phyloP scores from a whole-genome alignment of 2,113 vertebrate species.

The Notothenia coriiceps region DNA sequence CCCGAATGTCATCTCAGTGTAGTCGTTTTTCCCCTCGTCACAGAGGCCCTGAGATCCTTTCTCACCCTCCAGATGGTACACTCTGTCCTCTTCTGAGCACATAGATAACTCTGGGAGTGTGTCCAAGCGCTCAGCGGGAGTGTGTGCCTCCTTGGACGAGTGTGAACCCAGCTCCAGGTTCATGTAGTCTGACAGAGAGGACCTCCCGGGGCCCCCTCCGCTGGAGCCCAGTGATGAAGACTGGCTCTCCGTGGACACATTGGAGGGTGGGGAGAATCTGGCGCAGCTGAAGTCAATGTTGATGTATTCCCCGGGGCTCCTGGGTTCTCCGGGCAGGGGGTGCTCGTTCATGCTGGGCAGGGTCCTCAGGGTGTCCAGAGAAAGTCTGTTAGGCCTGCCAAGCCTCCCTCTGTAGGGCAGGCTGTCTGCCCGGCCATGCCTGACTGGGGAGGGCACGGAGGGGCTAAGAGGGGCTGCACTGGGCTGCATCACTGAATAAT shows the following conservation, averaged over 20 bases:
- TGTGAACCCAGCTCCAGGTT: slow-evolving; percentile 87
- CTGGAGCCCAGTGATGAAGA: slow-evolving; percentile 86
- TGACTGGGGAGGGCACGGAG: slow-evolving; percentile 81
- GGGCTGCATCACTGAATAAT: slow-evolving; percentile 77
- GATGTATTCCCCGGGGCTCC: slow-evolving; percentile 94
- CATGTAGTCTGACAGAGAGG: slow-evolving; percentile 91
- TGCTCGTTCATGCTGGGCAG: slow-evolving; percentile 92
- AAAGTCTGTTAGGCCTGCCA: slow-evolving; percentile 89
- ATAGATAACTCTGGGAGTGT: slow-evolving; percentile 79
- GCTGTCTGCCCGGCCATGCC: slow-evolving; percentile 82
- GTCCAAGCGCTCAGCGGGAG: slow-evolving; percentile 76
- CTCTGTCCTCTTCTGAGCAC: slow-evolving; percentile 65
- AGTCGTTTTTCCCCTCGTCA: slow-evolving; percentile 82
- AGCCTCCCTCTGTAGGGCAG: slow-evolving; percentile 83
- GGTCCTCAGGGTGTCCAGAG: slow-evolving; percentile 88
- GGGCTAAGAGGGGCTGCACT: slow-evolving; percentile 62
- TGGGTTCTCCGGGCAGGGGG: slow-evolving; percentile 88
- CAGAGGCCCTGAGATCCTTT: slow-evolving; percentile 64
- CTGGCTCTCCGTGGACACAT: slow-evolving; percentile 80
- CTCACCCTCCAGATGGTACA: slow-evolving; percentile 66
- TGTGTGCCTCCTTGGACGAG: slow-evolving; percentile 73
- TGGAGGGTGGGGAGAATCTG: slow-evolving; percentile 78
- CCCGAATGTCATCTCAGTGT: slow-evolving; percentile 93
- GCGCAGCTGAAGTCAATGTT: slow-evolving; percentile 90
- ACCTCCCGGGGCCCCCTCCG: slow-evolving; percentile 82